A percentile compares a stretch with the other conserved stretches of the same genome.
phyloP scores from a whole-genome alignment of 1,140 invertebrate genomes.

The Aphelenchoides besseyi region DNA sequence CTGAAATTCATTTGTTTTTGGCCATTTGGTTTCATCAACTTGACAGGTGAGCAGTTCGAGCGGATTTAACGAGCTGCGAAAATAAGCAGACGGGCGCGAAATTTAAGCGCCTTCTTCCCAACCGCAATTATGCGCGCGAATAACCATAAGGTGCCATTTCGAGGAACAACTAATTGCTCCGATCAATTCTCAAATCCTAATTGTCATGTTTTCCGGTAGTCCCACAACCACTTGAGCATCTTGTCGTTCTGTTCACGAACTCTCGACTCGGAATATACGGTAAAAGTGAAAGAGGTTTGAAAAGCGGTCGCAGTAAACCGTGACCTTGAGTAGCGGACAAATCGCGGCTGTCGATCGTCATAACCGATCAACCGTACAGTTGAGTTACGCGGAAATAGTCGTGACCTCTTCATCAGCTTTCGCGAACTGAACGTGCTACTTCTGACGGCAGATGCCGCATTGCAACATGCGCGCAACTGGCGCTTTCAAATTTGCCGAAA shows the following conservation, averaged over 20 bases:
- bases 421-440: background rate
- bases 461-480: background rate
- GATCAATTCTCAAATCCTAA: background rate
- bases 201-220: slow-evolving; percentile 7
- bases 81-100: slow-evolving; percentile 24
- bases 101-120: background rate
- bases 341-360: background rate
- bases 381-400: background rate
- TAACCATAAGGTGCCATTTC: background rate
- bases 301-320: background rate
- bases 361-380: background rate
- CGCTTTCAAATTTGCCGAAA: background rate
- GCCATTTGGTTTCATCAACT: slow-evolving; percentile 12
- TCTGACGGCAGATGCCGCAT: background rate
- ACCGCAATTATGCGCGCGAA: slow-evolving; percentile 1
- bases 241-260: no score
- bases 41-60: background rate
- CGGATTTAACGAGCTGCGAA: slow-evolving; percentile 12
- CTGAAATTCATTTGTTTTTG: slow-evolving; percentile 31
- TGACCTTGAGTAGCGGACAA: background rate
- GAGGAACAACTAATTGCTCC: background rate
- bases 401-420: background rate
- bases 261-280: no score
- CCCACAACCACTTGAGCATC: no score
- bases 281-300: no score